Conservation (phyloP, 2,797 vertebrate species). For the Pseudocheirus occidentalis region DNA sequence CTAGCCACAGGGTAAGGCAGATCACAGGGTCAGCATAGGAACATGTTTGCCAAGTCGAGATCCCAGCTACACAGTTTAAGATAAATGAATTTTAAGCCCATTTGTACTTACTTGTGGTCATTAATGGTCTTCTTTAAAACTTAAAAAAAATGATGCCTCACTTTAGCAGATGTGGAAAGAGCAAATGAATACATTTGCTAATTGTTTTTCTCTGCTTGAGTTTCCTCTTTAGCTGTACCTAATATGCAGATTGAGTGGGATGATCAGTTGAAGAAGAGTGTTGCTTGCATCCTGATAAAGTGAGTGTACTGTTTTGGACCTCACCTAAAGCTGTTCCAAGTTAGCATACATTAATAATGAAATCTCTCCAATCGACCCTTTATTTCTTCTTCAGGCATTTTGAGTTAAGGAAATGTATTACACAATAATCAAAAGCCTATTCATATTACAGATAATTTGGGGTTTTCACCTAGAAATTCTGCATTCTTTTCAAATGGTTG, state of each 20-base stretch:
- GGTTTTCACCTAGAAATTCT: not conserved
- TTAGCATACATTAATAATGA: slow-evolving; percentile 4
- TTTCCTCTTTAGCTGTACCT: not conserved
- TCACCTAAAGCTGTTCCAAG: slow-evolving; percentile 15
- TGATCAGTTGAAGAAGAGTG: slow-evolving; percentile 1
- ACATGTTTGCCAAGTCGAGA: not conserved
- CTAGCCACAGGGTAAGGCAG: not conserved
- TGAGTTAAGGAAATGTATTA: slow-evolving; percentile 37
- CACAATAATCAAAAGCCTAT: not conserved
- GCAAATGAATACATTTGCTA: slow-evolving; percentile 45
- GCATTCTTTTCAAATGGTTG: not conserved
- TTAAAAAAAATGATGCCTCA: not conserved
- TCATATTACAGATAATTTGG: slow-evolving; percentile 48
- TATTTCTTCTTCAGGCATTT: slow-evolving; percentile 25
- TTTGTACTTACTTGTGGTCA: not conserved
- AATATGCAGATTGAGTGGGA: not conserved
- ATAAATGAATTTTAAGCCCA: not conserved
- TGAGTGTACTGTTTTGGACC: not conserved
- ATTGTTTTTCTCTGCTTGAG: not conserved
- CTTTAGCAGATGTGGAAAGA: slow-evolving; percentile 9
- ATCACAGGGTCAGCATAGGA: not conserved
- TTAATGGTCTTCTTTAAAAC: not conserved
- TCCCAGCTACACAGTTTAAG: not conserved
- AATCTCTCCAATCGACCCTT: slow-evolving; percentile 31
- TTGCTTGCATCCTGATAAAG: slow-evolving; percentile 22